A percentile compares a stretch with the other conserved stretches of the same genome.
Conservation (phyloP, 1,140 invertebrate species). For the Thereuonema tuberculata region DNA sequence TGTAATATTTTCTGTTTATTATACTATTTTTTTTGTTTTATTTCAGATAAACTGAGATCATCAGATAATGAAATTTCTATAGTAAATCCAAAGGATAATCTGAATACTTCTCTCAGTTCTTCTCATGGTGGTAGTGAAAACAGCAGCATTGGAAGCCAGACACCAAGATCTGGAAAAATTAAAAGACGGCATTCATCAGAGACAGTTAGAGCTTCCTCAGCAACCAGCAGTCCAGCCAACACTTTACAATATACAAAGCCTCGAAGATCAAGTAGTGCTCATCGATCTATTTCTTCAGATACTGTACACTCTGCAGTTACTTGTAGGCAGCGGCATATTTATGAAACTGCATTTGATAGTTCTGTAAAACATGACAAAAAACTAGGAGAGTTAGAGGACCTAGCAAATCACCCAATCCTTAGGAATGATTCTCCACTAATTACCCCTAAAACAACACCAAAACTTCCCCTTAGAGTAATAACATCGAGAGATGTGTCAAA, state of each 20-base stretch:
- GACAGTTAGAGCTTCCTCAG: neutral
- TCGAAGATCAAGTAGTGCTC: too few relatives aligned
- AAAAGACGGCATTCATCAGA: neutral
- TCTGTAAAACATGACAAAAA: slow-evolving; percentile 69
- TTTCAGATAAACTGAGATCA: too few relatives aligned
- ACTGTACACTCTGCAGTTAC: neutral
- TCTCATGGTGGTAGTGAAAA: too few relatives aligned
- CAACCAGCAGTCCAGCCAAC: too few relatives aligned
- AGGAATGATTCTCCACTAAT: slow-evolving; percentile 7
- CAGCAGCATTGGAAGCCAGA: neutral
- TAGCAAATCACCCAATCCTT: slow-evolving; percentile 62
- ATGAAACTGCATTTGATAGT: slow-evolving; percentile 78
- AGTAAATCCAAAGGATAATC: too few relatives aligned
- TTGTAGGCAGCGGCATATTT: slow-evolving; percentile 45
- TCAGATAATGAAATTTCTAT: too few relatives aligned
- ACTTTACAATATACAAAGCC: too few relatives aligned
- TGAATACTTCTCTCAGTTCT: too few relatives aligned
- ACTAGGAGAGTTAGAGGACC: slow-evolving; percentile 44
- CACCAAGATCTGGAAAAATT: neutral
- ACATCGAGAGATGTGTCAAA: slow-evolving; percentile 8
- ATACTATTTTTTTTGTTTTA: too few relatives aligned
- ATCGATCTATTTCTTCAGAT: neutral
- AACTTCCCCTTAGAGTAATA: neutral
- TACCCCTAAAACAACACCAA: neutral
- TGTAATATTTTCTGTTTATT: too few relatives aligned